Evolutionary conservation across 2,888 invertebrate species (phyloP).

Genomic region (Meandrusa payeni): DNA sequence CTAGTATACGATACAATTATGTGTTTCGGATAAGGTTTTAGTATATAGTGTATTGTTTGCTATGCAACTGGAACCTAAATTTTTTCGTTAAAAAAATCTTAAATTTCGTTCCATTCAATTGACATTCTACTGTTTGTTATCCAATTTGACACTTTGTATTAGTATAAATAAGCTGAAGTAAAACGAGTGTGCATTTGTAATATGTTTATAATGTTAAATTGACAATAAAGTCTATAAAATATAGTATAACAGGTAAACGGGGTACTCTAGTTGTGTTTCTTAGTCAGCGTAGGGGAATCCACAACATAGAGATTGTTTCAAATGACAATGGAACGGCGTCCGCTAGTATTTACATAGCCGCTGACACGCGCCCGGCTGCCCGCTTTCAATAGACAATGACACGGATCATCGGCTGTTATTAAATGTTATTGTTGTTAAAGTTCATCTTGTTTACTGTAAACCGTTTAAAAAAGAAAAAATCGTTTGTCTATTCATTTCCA

Average conservation of each 20-base stretch:
- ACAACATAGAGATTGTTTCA: conserved; percentile 66
- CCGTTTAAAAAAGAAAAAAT: conserved; percentile 26
- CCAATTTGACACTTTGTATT: too few relatives aligned
- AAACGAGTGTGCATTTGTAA: too few relatives aligned
- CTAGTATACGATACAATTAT: too few relatives aligned
- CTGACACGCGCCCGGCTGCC: conserved; percentile 43
- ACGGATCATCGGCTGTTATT: conserved; percentile 32
- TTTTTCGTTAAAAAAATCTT: too few relatives aligned
- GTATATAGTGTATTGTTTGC: too few relatives aligned
- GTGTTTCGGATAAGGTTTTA: too few relatives aligned
- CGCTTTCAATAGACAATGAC: conserved; percentile 61
- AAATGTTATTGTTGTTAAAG: conserved; percentile 20
- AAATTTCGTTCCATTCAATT: too few relatives aligned
- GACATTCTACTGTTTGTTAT: too few relatives aligned
- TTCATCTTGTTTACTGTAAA: conserved; percentile 21
- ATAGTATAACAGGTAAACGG: conserved; percentile 7
- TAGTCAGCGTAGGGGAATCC: conserved; percentile 62
- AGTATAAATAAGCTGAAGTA: too few relatives aligned
- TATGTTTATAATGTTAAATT: too few relatives aligned
- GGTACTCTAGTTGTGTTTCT: conserved; percentile 25
- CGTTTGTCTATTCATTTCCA: conserved; percentile 18
- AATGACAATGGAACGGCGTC: conserved; percentile 45
- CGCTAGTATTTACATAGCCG: conserved; percentile 50
- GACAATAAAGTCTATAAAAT: too few relatives aligned
- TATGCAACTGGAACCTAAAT: too few relatives aligned